A percentile compares a stretch with the other conserved stretches of the same genome.
Conservation (phyloP, 2,113 vertebrate genomes). For the Myodes glareolus region DNA sequence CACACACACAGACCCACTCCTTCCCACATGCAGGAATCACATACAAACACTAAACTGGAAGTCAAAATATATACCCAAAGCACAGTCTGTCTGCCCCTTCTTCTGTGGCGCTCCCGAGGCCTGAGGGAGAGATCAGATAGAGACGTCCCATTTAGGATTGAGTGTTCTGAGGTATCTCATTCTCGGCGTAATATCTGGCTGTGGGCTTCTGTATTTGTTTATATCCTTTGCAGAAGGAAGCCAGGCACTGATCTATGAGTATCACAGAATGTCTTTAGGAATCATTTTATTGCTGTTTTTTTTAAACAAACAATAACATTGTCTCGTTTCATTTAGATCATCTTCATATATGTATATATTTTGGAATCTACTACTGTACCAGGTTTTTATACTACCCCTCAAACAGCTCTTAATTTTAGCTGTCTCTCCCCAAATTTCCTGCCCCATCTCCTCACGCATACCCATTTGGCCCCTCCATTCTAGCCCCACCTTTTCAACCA, state of each 20-base stretch:
- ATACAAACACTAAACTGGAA: background rate
- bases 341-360: background rate
- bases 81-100: background rate
- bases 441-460: background rate
- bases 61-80: background rate
- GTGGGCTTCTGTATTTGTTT: background rate
- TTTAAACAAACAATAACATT: background rate
- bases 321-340: background rate
- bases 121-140: background rate
- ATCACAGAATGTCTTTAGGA: background rate
- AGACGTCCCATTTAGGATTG: background rate
- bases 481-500: background rate
- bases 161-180: background rate
- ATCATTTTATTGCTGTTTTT: background rate
- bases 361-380: background rate
- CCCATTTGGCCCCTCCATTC: background rate
- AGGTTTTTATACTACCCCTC: background rate
- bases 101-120: background rate
- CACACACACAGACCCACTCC: too few species aligned
- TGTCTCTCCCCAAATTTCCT: background rate
- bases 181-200: background rate
- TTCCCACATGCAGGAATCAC: background rate
- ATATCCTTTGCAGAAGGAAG: background rate
- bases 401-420: background rate
- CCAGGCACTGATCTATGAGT: background rate